Percentiles rank a stretch among this genome's conserved stretches.
Evolutionary conservation across 2,888 invertebrate genomes (phyloP).

Genomic region (Vanessa cardui): DNA sequence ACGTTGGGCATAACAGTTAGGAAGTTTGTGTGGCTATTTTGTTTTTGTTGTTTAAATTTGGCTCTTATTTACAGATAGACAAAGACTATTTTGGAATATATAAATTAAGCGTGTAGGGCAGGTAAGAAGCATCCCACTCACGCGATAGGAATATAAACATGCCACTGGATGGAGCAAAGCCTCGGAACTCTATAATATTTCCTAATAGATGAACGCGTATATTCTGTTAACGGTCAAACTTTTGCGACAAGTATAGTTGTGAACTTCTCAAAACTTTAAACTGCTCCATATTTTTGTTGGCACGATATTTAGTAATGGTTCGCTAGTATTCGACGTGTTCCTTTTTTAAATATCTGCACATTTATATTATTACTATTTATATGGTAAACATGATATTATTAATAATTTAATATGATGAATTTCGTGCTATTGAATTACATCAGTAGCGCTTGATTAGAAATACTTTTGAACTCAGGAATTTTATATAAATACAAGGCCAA

Average conservation of each 20-base stretch:
- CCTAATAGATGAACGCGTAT: constrained; percentile 76
- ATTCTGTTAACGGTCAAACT: constrained; percentile 77
- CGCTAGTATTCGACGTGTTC: constrained; percentile 5
- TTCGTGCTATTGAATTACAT: neutral
- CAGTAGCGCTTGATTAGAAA: neutral
- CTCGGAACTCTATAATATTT: constrained; percentile 63
- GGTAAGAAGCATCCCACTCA: constrained; percentile 48
- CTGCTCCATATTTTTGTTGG: constrained; percentile 34
- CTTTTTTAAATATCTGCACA: neutral
- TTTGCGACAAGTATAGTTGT: constrained; percentile 58
- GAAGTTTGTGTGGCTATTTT: constrained; percentile 51
- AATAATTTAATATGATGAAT: neutral
- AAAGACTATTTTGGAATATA: constrained; percentile 53
- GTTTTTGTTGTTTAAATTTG: constrained; percentile 47
- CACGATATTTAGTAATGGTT: constrained; percentile 26
- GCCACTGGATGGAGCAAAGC: constrained; percentile 48
- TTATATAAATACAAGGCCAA: too few species aligned
- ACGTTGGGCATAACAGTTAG: constrained; percentile 65
- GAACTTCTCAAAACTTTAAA: constrained; percentile 37
- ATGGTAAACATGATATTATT: neutral
- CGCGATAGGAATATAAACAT: constrained; percentile 57
- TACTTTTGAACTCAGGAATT: too few species aligned
- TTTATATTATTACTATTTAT: neutral
- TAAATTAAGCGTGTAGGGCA: constrained; percentile 36
- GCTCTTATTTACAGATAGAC: constrained; percentile 50